Conservation (phyloP, 2,888 invertebrate species). For the Megastigmus dorsalis region DNA sequence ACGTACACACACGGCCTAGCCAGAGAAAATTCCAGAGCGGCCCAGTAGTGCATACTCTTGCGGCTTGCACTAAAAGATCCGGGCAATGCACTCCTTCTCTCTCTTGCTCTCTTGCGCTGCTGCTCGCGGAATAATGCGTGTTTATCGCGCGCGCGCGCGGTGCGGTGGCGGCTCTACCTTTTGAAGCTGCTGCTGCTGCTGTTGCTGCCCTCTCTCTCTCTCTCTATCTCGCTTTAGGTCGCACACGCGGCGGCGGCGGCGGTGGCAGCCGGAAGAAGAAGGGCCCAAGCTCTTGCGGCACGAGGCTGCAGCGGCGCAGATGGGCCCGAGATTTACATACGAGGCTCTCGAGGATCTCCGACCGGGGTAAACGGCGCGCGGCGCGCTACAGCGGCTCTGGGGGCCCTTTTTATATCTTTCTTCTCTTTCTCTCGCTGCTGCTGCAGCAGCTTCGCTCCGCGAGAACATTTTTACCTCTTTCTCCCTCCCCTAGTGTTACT, state of each 20-base stretch:
- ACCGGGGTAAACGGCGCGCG: too few relatives aligned
- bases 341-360: constrained; percentile 16
- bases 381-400: not conserved
- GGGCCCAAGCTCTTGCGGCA: not conserved
- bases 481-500: too few relatives aligned
- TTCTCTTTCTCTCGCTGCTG: not conserved
- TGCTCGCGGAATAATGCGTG: constrained; percentile 59
- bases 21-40: constrained; percentile 22
- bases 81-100: not conserved
- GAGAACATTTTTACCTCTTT: too few relatives aligned
- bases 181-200: constrained; percentile 58
- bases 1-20: not conserved
- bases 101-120: constrained; percentile 9
- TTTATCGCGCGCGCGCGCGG: constrained; percentile 61
- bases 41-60: not conserved
- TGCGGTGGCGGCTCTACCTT: constrained; percentile 55
- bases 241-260: constrained; percentile 53
- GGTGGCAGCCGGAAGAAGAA: constrained; percentile 31
- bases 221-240: constrained; percentile 53
- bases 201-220: constrained; percentile 35
- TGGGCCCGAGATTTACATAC: constrained; percentile 47
- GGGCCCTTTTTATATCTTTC: constrained; percentile 13
- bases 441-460: too few relatives aligned
- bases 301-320: constrained; percentile 16
- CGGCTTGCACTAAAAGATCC: not conserved